Evolutionary conservation across 2,888 invertebrate species (phyloP).

Genomic region (Halocaridina rubra): DNA sequence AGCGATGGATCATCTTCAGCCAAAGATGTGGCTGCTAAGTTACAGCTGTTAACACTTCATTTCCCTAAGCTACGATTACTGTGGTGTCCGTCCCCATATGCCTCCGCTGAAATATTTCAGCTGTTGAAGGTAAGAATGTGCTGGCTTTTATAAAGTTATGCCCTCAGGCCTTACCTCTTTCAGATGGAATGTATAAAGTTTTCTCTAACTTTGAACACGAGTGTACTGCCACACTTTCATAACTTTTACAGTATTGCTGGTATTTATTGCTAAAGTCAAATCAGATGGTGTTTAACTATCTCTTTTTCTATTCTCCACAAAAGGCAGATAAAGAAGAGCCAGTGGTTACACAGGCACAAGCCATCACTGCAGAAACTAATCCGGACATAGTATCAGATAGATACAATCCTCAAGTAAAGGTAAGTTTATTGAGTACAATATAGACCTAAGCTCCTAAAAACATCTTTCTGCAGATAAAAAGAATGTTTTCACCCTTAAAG

Average conservation of each 20-base stretch:
- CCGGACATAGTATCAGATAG: constrained; percentile 46
- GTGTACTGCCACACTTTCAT: too few relatives aligned
- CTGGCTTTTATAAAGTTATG: too few relatives aligned
- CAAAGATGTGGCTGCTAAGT: constrained; percentile 84
- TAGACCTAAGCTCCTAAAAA: too few relatives aligned
- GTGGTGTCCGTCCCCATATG: constrained; percentile 97
- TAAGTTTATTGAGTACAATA: too few relatives aligned
- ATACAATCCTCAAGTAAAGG: constrained; percentile 59
- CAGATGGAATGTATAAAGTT: too few relatives aligned
- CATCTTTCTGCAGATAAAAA: too few relatives aligned
- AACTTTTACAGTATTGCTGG: too few relatives aligned
- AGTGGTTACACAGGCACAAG: constrained; percentile 54
- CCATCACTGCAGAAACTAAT: constrained; percentile 58
- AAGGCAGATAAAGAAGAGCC: constrained; percentile 59
- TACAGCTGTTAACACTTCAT: constrained; percentile 92
- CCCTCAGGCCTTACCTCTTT: constrained; percentile 62
- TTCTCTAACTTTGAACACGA: too few relatives aligned
- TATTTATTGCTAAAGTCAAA: too few relatives aligned
- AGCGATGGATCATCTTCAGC: constrained; percentile 80
- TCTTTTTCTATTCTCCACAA: too few relatives aligned
- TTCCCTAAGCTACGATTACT: constrained; percentile 92
- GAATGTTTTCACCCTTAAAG: too few relatives aligned
- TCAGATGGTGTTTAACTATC: too few relatives aligned
- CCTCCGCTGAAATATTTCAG: constrained; percentile 94
- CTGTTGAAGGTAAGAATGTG: constrained; percentile 85